Conservation (phyloP, 1,140 invertebrate genomes). For the Neotoxoptera formosana region DNA sequence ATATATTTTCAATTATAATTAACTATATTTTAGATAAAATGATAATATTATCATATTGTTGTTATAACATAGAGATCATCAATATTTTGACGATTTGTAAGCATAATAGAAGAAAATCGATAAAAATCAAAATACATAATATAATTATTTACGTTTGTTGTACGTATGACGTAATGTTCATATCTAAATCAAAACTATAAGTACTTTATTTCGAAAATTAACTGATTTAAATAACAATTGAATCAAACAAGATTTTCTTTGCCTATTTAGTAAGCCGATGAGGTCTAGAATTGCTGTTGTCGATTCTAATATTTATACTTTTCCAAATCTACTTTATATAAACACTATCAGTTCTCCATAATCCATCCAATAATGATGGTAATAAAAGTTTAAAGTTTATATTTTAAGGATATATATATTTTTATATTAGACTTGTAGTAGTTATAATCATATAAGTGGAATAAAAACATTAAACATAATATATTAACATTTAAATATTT, state of each 20-base stretch:
- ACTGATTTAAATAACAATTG: too few relatives aligned
- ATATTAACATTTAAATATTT: not conserved
- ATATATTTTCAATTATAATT: not conserved
- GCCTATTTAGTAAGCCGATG: too few relatives aligned
- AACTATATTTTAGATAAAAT: not conserved
- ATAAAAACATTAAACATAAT: not conserved
- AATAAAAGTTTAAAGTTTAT: not conserved
- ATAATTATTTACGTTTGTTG: not conserved
- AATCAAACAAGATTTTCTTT: too few relatives aligned
- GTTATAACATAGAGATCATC: not conserved
- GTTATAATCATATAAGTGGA: not conserved
- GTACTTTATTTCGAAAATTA: not conserved
- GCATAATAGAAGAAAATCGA: not conserved
- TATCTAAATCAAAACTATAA: not conserved
- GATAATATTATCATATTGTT: not conserved
- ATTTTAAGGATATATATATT: not conserved
- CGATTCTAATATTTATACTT: too few relatives aligned
- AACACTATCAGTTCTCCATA: not conserved
- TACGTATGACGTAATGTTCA: not conserved
- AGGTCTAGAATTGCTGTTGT: too few relatives aligned
- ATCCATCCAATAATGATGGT: too few relatives aligned
- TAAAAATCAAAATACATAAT: not conserved
- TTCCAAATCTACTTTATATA: not conserved
- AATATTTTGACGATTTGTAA: not conserved
- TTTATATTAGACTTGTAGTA: not conserved